Base-by-base conservation (phyloP, 2,797 vertebrate species). In the Enteromius afrohamiltoni region DNA sequence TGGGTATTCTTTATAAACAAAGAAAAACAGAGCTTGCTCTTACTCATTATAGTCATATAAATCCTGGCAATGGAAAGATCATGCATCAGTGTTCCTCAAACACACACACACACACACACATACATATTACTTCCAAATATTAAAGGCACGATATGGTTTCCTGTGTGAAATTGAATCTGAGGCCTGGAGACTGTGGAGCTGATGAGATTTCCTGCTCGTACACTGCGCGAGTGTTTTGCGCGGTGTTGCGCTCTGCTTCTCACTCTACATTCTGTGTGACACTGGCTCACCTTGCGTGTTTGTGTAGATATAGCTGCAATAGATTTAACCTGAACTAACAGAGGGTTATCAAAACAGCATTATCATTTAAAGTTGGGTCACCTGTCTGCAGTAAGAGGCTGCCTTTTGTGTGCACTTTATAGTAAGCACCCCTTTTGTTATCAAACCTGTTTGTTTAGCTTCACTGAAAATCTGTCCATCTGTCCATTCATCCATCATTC, bases 151-250 rank as follows among this genome's bases (percentile, higher is more conserved):
- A 58, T 85, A 69, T 87, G 81, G 67, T 83, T 83, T 64, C 74
- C 70, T 84, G 65, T 83, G 79, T 83, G 70, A 86, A 87, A 86
- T 89, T 77, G 58, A 83, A 83, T 86, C 84, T 74, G 67, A 86
- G 81, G 23, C 77, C 78, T n/a, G 64, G 40, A 85, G 80, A 82
- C 67, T 79, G 14, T 83, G 70, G n/a, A 77, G 77, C 76, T 75
- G 81, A 87, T 87, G 80, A 85, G 85, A 86, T 86, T 89, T 86
- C 40, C 58, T 80, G 53, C 51, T 23, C 26, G 10, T 65, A 83
- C 49, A 74, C 65, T 80, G 81, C 4, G 31, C 51, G 47, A 80
- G 71, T 65, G 47, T 85, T 85, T 55, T 40, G 21, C 78, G 67
- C 14, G 77, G 17, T 10, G 37, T 49, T 85, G 51, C n/a, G 42